These are phyloP conservation scores for Pteria penguin DNA, from an alignment of 2,888 invertebrate genomes.

Conservation along the genomic window DNA sequence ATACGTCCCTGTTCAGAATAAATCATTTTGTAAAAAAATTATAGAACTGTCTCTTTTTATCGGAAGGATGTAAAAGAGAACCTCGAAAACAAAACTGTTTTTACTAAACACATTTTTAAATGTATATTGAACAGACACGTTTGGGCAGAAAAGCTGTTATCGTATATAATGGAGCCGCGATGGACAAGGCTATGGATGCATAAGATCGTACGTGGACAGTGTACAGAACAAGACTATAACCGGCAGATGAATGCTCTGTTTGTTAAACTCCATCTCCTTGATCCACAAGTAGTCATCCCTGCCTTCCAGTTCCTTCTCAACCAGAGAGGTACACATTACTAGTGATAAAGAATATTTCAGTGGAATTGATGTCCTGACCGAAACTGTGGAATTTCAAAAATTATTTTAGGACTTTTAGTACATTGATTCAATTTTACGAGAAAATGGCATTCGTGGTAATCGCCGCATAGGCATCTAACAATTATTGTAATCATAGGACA, in stretches of 20 bases:
- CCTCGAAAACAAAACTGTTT: too few relatives aligned
- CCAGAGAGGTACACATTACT: slow-evolving; percentile 75
- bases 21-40: too few relatives aligned
- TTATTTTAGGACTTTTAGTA: neutral
- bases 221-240: slow-evolving; percentile 71
- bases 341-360: too few relatives aligned
- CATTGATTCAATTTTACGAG: too few relatives aligned
- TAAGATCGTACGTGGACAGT: slow-evolving; percentile 67
- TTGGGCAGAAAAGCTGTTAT: slow-evolving; percentile 73
- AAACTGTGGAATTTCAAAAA: neutral
- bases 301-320: slow-evolving; percentile 72
- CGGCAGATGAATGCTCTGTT: slow-evolving; percentile 76
- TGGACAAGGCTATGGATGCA: slow-evolving; percentile 70
- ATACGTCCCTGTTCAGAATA: too few relatives aligned
- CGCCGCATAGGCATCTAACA: too few relatives aligned
- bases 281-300: slow-evolving; percentile 76
- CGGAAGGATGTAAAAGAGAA: too few relatives aligned
- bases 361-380: neutral
- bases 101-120: too few relatives aligned
- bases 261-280: slow-evolving; percentile 76
- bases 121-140: slow-evolving; percentile 55
- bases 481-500: too few relatives aligned
- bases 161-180: slow-evolving; percentile 65
- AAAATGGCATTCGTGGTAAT: too few relatives aligned
- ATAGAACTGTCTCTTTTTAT: too few relatives aligned